A percentile compares a stretch with the other conserved stretches of the same genome.
phyloP scores from a whole-genome alignment of 1,140 invertebrate species.

The Cyclina sinensis region DNA sequence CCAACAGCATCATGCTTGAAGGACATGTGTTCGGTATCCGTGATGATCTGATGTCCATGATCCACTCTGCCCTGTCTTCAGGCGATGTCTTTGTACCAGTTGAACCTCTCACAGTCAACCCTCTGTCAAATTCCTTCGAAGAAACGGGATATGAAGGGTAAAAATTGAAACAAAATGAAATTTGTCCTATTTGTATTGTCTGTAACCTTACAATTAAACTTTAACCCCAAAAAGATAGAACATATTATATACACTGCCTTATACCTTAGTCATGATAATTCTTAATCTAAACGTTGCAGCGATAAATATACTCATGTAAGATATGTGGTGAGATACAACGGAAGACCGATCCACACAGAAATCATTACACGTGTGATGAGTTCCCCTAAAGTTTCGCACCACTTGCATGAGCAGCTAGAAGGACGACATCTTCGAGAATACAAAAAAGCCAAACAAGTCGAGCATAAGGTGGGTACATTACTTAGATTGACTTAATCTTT shows the following conservation, averaged over 20 bases:
- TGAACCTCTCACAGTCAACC: neutral
- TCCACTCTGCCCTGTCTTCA: neutral
- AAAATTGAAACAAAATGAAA: neutral
- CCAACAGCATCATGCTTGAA: slow-evolving; percentile 6
- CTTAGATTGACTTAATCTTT: too few relatives aligned
- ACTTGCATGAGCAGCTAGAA: neutral
- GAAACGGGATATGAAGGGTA: slow-evolving; percentile 7
- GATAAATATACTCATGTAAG: neutral
- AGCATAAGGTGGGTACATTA: neutral
- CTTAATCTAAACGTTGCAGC: neutral
- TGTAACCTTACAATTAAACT: neutral
- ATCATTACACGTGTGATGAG: neutral
- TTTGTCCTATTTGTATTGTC: neutral
- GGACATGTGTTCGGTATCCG: neutral
- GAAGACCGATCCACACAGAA: neutral
- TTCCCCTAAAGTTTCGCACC: neutral
- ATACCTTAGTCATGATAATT: neutral
- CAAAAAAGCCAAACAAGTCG: neutral
- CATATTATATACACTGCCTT: neutral
- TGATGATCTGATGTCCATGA: neutral
- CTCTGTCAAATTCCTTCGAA: neutral
- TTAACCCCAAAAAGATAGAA: neutral
- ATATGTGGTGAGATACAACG: neutral
- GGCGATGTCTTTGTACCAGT: neutral
- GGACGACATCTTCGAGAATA: neutral